A percentile compares a stretch with the other conserved stretches of the same genome.
Conservation (phyloP, 2,888 invertebrate genomes). For the Eucera pruinosa region DNA sequence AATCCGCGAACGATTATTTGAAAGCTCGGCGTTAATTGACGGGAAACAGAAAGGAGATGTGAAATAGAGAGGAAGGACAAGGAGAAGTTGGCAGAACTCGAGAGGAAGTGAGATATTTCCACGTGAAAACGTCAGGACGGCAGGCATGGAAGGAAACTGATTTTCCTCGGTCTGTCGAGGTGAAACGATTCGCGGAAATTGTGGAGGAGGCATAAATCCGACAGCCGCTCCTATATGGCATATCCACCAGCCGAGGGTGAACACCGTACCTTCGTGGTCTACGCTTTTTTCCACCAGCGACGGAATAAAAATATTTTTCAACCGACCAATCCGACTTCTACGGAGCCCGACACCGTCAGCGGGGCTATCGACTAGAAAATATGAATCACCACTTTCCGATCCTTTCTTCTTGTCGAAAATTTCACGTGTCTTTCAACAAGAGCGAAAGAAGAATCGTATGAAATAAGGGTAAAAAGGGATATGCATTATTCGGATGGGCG, state of each 20-base stretch:
- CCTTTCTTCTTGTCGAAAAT: slow-evolving; percentile 2
- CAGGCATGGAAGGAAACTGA: slow-evolving; percentile 73
- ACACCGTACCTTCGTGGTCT: slow-evolving; percentile 32
- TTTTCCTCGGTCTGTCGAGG: slow-evolving; percentile 72
- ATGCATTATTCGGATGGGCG: too few species aligned
- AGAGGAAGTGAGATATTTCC: slow-evolving; percentile 39
- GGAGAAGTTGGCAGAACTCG: neutral
- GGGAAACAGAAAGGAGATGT: neutral
- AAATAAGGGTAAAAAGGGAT: neutral
- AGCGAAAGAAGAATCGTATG: neutral
- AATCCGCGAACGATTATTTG: too few species aligned
- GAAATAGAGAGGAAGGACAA: slow-evolving; percentile 11
- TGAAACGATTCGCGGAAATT: slow-evolving; percentile 74
- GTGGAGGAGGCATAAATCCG: slow-evolving; percentile 61
- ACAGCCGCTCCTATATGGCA: slow-evolving; percentile 28
- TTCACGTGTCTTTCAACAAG: neutral
- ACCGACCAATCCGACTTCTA: slow-evolving; percentile 20
- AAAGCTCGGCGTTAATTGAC: too few species aligned
- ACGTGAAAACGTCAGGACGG: slow-evolving; percentile 52
- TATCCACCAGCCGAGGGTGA: slow-evolving; percentile 44
- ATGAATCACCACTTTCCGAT: slow-evolving; percentile 4
- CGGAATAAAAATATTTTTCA: slow-evolving; percentile 62
- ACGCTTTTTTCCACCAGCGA: neutral
- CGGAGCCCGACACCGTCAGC: slow-evolving; percentile 10
- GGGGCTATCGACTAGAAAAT: slow-evolving; percentile 51